Percentiles rank a stretch among this genome's conserved stretches.
phyloP scores from a whole-genome alignment of 2,797 vertebrate species.

The Acanthis flammea region DNA sequence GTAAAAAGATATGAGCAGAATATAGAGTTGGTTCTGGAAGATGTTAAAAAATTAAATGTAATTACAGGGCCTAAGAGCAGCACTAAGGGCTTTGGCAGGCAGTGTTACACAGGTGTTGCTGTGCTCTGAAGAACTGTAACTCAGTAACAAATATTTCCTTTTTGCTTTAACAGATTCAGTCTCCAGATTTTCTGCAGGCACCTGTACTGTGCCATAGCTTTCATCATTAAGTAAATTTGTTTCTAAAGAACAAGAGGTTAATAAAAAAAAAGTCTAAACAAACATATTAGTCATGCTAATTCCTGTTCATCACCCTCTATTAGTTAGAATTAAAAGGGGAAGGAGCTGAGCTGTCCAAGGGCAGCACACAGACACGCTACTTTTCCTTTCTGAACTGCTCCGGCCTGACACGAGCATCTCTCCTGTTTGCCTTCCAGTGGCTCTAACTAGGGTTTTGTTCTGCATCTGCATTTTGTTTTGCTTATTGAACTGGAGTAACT shows the following conservation, averaged over 20 bases:
- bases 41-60: background rate
- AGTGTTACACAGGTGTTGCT: background rate
- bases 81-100: background rate
- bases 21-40: background rate
- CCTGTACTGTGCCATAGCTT: background rate
- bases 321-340: background rate
- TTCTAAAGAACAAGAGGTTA: background rate
- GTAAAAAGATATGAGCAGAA: background rate
- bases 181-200: background rate
- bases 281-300: background rate
- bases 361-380: background rate
- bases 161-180: background rate
- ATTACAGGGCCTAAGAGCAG: background rate
- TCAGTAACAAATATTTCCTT: background rate
- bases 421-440: background rate
- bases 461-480: slow-evolving; percentile 29
- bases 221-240: background rate
- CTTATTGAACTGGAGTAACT: slow-evolving; percentile 39
- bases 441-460: background rate
- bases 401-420: background rate
- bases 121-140: background rate
- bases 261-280: background rate
- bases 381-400: slow-evolving; percentile 12
- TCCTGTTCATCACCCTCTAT: background rate
- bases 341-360: background rate